Conservation (phyloP, 2,113 vertebrate genomes). For the Ellobius talpinus region DNA sequence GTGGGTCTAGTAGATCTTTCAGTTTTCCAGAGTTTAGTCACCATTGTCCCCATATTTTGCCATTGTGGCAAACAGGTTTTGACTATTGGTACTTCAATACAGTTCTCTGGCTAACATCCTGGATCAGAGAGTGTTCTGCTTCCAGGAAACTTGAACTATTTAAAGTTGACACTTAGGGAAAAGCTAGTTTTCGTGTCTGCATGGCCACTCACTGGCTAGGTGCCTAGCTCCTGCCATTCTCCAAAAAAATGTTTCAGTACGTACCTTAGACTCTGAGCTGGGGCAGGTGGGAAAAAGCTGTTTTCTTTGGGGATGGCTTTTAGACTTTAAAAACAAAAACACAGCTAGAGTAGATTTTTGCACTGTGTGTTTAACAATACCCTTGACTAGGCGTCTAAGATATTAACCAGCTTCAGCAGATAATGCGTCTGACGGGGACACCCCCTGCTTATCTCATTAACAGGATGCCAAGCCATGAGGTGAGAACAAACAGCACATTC, state of each 20-base stretch:
- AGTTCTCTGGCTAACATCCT: slow-evolving; percentile 76
- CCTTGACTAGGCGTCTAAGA: slow-evolving; percentile 97
- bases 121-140: slow-evolving; percentile 47
- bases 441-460: slow-evolving; percentile 99
- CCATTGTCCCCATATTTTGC: background rate
- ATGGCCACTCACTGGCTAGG: background rate
- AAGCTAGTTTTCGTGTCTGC: background rate
- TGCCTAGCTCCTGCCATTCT: slow-evolving; percentile 65
- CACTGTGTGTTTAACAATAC: slow-evolving; percentile 90
- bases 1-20: background rate
- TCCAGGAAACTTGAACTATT: slow-evolving; percentile 40
- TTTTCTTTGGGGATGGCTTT: slow-evolving; percentile 61
- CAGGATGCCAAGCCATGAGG: slow-evolving; percentile 99
- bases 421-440: slow-evolving; percentile 99
- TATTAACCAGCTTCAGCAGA: slow-evolving; percentile 99
- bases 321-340: slow-evolving; percentile 62
- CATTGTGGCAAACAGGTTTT: background rate
- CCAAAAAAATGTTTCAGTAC: slow-evolving; percentile 65
- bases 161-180: slow-evolving; percentile 41
- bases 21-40: background rate
- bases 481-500: slow-evolving; percentile 88
- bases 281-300: background rate
- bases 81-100: background rate
- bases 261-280: slow-evolving; percentile 46
- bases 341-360: slow-evolving; percentile 82